phyloP scores from a whole-genome alignment of 2,797 vertebrate species.

The Tenualosa thibaudeaui region DNA sequence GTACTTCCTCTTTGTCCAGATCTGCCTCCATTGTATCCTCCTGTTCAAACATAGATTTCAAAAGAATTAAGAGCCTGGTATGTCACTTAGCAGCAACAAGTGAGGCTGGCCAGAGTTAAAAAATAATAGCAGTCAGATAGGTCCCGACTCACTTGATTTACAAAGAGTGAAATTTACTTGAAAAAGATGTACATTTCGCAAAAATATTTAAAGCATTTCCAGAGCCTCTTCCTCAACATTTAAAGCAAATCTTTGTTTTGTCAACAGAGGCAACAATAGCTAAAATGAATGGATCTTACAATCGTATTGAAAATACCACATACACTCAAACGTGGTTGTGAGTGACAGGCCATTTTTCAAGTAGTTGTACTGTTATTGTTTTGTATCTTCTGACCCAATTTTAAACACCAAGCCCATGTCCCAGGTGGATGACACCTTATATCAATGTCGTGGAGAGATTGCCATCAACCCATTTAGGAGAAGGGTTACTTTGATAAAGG shows the following conservation, averaged over 20 bases:
- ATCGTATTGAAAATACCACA: background rate
- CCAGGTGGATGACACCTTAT: conserved; percentile 47
- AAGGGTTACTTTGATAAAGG: conserved; percentile 32
- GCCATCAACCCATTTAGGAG: conserved; percentile 48
- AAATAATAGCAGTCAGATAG: background rate
- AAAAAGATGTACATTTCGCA: background rate
- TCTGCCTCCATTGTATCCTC: conserved; percentile 87
- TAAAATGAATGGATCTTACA: background rate
- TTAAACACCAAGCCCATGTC: background rate
- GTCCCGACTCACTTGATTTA: background rate
- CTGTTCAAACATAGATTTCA: conserved; percentile 54
- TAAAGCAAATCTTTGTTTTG: background rate
- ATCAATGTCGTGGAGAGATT: conserved; percentile 54
- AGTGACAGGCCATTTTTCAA: background rate
- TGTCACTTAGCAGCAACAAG: background rate
- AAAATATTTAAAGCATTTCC: background rate
- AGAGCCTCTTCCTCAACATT: background rate
- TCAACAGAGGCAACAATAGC: background rate
- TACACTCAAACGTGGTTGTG: conserved; percentile 15
- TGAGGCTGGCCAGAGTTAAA: background rate
- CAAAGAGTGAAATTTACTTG: background rate
- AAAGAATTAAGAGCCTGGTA: conserved; percentile 6
- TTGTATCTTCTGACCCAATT: conserved; percentile 20
- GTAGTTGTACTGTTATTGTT: background rate
- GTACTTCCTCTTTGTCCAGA: conserved; percentile 87